phyloP scores from a whole-genome alignment of 1,140 invertebrate genomes.

The Lucilia cuprina region DNA sequence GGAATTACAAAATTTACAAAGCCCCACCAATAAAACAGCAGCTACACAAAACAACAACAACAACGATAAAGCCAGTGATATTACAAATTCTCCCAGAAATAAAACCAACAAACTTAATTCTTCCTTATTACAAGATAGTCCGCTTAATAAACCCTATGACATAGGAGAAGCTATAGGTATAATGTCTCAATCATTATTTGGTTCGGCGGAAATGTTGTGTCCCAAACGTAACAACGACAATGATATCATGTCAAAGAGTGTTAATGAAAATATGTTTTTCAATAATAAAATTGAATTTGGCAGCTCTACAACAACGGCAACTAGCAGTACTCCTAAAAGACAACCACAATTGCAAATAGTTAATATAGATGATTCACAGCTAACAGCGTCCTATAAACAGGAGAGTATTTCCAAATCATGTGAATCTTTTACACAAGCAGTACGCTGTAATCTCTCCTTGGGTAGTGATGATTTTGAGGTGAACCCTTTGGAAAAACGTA shows the following conservation, averaged over 20 bases:
- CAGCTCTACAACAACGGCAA: background rate
- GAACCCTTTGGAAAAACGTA: constrained; percentile 63
- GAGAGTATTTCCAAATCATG: background rate
- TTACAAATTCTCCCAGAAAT: constrained; percentile 36
- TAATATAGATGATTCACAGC: constrained; percentile 41
- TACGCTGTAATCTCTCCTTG: constrained; percentile 55
- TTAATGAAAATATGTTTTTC: constrained; percentile 69
- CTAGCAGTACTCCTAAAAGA: constrained; percentile 52
- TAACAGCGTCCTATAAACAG: background rate
- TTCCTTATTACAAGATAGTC: constrained; percentile 41
- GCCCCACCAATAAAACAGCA: constrained; percentile 68
- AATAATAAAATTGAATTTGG: constrained; percentile 58
- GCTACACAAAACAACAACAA: constrained; percentile 66
- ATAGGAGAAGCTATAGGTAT: constrained; percentile 46
- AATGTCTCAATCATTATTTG: constrained; percentile 61
- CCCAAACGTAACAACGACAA: constrained; percentile 52
- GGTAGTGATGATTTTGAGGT: constrained; percentile 64
- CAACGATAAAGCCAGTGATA: constrained; percentile 36
- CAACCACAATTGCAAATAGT: constrained; percentile 51
- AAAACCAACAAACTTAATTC: constrained; percentile 29
- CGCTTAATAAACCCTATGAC: constrained; percentile 27
- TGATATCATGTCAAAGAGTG: constrained; percentile 69
- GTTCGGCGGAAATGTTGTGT: constrained; percentile 57
- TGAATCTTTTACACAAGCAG: constrained; percentile 1
- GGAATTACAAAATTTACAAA: constrained; percentile 72